These are phyloP conservation scores for Drosophila mettleri DNA, from an alignment of 2,888 invertebrate genomes.

Conservation along the genomic window DNA sequence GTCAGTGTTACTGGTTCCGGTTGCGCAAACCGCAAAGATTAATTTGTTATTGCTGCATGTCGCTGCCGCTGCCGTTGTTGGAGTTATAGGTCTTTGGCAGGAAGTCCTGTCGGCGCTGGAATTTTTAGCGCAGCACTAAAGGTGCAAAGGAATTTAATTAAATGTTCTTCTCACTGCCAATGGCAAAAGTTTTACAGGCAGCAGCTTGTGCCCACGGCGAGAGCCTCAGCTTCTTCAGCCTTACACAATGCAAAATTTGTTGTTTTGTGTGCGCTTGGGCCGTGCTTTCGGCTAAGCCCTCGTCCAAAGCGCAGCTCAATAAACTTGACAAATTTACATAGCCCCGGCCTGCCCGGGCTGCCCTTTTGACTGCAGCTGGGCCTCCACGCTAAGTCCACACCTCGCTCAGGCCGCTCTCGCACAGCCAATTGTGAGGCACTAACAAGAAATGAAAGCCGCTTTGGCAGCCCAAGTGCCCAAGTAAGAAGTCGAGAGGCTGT, in stretches of 20 bases:
- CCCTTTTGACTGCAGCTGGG: slow-evolving; percentile 25
- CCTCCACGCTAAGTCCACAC: slow-evolving; percentile 1
- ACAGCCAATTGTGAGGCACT: slow-evolving; percentile 27
- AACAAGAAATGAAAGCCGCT: slow-evolving; percentile 51
- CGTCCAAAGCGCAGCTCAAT: slow-evolving; percentile 57
- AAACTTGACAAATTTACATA: slow-evolving; percentile 72
- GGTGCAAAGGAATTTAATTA: slow-evolving; percentile 81
- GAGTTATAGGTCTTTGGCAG: slow-evolving; percentile 44
- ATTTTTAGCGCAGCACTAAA: slow-evolving; percentile 80
- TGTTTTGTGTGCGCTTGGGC: slow-evolving; percentile 40
- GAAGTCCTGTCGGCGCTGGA: slow-evolving; percentile 60
- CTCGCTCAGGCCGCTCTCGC: background rate
- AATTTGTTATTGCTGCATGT: slow-evolving; percentile 76
- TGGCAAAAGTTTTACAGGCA: slow-evolving; percentile 60
- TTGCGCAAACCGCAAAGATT: slow-evolving; percentile 74
- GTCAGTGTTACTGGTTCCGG: slow-evolving; percentile 43
- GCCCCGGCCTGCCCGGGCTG: slow-evolving; percentile 27
- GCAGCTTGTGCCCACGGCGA: slow-evolving; percentile 13
- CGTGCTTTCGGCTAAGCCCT: slow-evolving; percentile 28
- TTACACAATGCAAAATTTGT: slow-evolving; percentile 56
- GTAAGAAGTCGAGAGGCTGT: slow-evolving; percentile 13
- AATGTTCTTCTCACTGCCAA: slow-evolving; percentile 66
- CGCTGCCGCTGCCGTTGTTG: slow-evolving; percentile 31
- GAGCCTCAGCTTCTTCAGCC: slow-evolving; percentile 22
- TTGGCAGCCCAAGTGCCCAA: slow-evolving; percentile 29